These are phyloP conservation scores for Scartelaos histophorus DNA, from an alignment of 2,113 vertebrate species.

Conservation along the genomic window DNA sequence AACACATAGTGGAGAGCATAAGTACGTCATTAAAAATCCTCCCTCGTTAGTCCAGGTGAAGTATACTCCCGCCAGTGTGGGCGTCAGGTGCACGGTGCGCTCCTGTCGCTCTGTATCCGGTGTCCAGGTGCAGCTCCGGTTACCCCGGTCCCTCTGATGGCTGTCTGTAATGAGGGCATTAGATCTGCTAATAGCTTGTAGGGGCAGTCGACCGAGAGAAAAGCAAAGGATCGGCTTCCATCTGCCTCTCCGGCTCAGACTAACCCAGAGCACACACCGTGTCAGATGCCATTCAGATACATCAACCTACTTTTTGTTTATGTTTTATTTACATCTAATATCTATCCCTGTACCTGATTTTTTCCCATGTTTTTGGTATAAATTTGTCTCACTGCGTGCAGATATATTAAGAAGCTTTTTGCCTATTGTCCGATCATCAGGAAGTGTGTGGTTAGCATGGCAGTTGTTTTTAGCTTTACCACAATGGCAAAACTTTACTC, in stretches of 20 bases:
- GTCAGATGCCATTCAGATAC: background rate
- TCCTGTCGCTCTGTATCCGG: slow-evolving; percentile 47
- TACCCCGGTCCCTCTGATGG: slow-evolving; percentile 59
- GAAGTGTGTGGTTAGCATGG: no score
- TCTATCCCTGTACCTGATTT: background rate
- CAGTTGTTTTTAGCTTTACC: no score
- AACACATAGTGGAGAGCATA: background rate
- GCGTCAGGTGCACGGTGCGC: slow-evolving; percentile 53
- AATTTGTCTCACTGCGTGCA: no score
- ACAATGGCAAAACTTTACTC: no score
- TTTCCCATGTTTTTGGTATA: no score
- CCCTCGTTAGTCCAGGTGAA: background rate
- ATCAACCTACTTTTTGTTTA: background rate
- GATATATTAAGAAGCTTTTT: no score
- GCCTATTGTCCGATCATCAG: no score
- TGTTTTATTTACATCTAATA: background rate
- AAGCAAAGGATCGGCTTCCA: slow-evolving; percentile 74
- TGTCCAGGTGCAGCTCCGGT: slow-evolving; percentile 66
- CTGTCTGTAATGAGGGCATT: slow-evolving; percentile 93
- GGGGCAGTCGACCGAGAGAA: slow-evolving; percentile 77
- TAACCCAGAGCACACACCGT: background rate
- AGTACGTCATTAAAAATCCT: background rate
- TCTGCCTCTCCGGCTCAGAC: background rate
- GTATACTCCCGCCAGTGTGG: background rate
- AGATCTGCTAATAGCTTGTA: slow-evolving; percentile 89